Percentiles rank a stretch among this genome's conserved stretches.
These are phyloP conservation scores for Tipula helvola DNA, from an alignment of 2,888 invertebrate genomes.

Conservation along the genomic window DNA sequence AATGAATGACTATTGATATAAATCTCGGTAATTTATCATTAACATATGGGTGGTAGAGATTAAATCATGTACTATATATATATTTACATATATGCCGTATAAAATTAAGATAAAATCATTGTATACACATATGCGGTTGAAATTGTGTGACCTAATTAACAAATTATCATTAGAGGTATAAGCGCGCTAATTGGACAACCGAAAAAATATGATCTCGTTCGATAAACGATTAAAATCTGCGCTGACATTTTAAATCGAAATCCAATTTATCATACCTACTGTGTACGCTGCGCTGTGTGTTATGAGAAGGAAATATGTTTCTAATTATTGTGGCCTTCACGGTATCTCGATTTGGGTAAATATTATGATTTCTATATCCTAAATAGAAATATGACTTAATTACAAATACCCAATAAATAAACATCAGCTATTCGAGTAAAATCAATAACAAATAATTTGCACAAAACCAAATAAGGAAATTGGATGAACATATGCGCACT, in stretches of 20 bases:
- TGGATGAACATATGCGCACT: neutral
- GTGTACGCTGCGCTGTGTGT: neutral
- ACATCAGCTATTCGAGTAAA: neutral
- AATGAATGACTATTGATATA: neutral
- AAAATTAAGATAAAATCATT: neutral
- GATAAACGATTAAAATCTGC: neutral
- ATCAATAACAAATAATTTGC: neutral
- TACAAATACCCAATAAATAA: neutral
- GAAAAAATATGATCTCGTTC: neutral
- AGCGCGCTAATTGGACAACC: neutral
- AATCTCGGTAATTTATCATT: neutral
- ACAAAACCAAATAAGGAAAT: neutral
- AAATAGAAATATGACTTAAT: slow-evolving; percentile 4
- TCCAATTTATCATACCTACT: neutral
- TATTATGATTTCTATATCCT: neutral
- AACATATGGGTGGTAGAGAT: neutral
- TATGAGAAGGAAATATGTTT: neutral
- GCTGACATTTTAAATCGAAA: neutral
- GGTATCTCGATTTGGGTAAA: neutral
- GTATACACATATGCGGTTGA: neutral
- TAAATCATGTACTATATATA: neutral
- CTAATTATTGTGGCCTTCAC: neutral
- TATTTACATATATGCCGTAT: neutral
- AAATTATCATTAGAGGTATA: neutral
- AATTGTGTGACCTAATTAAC: slow-evolving; percentile 4